These are phyloP conservation scores for Leptestheria dahalacensis DNA, from an alignment of 1,140 invertebrate genomes.

Conservation along the genomic window DNA sequence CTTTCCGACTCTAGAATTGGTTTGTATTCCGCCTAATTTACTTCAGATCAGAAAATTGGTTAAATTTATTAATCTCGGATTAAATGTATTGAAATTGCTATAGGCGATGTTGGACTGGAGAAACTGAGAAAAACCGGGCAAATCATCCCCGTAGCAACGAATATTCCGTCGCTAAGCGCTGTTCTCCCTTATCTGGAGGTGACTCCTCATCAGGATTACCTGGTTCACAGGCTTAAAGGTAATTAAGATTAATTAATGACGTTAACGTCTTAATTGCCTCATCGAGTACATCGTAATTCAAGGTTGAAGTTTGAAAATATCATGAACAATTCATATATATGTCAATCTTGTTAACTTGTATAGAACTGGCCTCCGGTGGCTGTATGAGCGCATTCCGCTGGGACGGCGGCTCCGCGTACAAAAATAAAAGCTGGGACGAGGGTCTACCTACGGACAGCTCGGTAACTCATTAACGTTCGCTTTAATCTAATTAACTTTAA, in stretches of 20 bases:
- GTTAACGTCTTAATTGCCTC: too few species aligned
- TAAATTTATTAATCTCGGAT: not conserved
- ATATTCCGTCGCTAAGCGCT: conserved; percentile 48
- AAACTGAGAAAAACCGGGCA: conserved; percentile 39
- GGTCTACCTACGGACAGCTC: conserved; percentile 62
- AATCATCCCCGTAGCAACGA: conserved; percentile 38
- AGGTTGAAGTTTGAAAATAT: too few species aligned
- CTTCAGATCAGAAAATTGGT: not conserved
- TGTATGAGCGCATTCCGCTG: conserved; percentile 67
- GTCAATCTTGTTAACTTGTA: too few species aligned
- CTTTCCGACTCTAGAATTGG: conserved; percentile 54
- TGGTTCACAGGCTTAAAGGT: conserved; percentile 54
- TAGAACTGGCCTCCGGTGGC: conserved; percentile 53
- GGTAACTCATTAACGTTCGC: too few species aligned
- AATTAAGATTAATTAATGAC: conserved; percentile 13
- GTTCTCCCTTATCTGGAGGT: conserved; percentile 62
- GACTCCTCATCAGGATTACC: conserved; percentile 64
- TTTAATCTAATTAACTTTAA: too few species aligned
- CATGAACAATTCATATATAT: too few species aligned
- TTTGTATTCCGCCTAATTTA: conserved; percentile 21
- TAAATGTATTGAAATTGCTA: not conserved
- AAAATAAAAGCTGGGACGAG: conserved; percentile 59
- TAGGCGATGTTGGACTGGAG: conserved; percentile 40
- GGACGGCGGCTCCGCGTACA: conserved; percentile 49
- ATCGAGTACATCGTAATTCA: too few species aligned